Evolutionary conservation across 2,113 vertebrate species (phyloP).

Genomic region (Gyps fulvus): DNA sequence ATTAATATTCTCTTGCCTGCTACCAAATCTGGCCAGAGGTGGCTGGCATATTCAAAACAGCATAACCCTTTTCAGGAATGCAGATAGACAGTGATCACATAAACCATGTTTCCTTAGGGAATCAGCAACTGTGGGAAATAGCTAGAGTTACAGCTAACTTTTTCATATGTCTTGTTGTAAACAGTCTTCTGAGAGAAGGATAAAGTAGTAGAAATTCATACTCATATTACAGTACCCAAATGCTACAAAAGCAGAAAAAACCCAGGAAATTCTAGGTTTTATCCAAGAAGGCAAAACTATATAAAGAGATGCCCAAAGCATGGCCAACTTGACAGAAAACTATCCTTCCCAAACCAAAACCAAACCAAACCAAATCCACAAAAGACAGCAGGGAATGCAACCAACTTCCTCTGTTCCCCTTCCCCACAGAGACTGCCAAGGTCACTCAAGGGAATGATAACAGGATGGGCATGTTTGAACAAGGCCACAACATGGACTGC

Average conservation of each 20-base stretch:
- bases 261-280: not conserved
- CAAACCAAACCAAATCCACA: not conserved
- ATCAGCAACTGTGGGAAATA: not conserved
- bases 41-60: not conserved
- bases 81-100: not conserved
- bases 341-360: not conserved
- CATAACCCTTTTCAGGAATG: not conserved
- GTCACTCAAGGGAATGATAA: not conserved
- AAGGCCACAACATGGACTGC: not conserved
- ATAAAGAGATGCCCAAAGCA: not conserved
- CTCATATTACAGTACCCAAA: not conserved
- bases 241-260: not conserved
- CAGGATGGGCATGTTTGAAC: not conserved
- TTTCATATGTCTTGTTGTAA: not conserved
- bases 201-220: not conserved
- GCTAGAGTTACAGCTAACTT: not conserved
- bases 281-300: not conserved
- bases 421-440: not conserved
- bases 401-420: not conserved
- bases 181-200: not conserved
- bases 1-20: not conserved
- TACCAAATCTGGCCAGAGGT: not conserved
- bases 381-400: not conserved
- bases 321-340: not conserved
- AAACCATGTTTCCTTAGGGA: not conserved